Evolutionary conservation across 2,113 vertebrate species (phyloP), one percentile per base, ranked within the genome.

Genomic region (Rhinogobius similis): DNA sequence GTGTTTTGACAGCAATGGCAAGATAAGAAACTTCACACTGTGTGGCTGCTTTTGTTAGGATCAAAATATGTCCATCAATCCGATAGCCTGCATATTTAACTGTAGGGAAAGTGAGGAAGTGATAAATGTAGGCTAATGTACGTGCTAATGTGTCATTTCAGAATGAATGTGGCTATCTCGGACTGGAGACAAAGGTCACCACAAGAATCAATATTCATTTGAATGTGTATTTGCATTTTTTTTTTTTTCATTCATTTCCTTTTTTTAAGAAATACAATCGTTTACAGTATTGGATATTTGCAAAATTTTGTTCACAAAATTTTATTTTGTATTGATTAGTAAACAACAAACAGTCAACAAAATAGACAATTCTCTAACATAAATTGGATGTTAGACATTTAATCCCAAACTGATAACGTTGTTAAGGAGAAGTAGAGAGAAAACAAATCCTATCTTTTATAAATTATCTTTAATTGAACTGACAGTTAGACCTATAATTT

Each of bases 61-160:
- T 86, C 68, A 86, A 71, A 81, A 73, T 62, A 71, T 81, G 86
- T 82, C 84, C 62, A 67, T 84, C 83, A 86, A 46, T 48, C 53
- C 73, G 77, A 76, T 55, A 67, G 67, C 74, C 72, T 81, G 72
- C 64, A 61, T 36, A 38, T 61, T n/a, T 50, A 1, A 29, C 55
- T 27, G 29, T 58, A 58, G 26, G 2, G 23, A 23, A 52, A 21
- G 48, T 50, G 48, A 23, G 21, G n/a, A 50, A 53, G 21, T 26
- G n/a, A 52, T 23, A 12, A 27, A 24, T 56, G 53, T 56, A 26
- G 24, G 53, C 9, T 23, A 12, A n/a, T 23, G 21, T 52, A 24
- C 23, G 52, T 26, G 23, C 52, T 26, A 55, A 26, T 55, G 23
- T 55, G 23, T 23, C 52, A 55, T 55, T 55, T 55, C 23, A 24